Conservation (phyloP, 2,888 invertebrate species). For the Parnassius mnemosyne region DNA sequence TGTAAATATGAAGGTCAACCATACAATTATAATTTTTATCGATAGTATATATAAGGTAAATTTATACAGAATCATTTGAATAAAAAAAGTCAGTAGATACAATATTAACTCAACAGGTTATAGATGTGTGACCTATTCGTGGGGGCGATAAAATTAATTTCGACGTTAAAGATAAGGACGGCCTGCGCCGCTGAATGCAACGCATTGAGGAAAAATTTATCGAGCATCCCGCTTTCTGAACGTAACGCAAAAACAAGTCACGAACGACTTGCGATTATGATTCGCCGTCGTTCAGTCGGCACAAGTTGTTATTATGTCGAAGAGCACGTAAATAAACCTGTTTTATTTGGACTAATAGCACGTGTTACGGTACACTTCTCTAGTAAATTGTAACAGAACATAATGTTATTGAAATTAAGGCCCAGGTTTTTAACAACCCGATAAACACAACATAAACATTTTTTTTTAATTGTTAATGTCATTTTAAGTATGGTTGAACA, state of each 20-base stretch:
- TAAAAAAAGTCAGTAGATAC: background rate
- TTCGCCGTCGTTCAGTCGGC: slow-evolving; percentile 22
- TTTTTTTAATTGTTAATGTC: too few relatives aligned
- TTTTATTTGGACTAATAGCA: background rate
- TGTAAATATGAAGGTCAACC: too few relatives aligned
- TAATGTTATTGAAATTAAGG: too few relatives aligned
- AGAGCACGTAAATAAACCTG: slow-evolving; percentile 10
- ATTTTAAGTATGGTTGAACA: too few relatives aligned
- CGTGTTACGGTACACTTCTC: background rate
- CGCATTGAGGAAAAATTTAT: slow-evolving; percentile 59
- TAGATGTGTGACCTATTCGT: slow-evolving; percentile 9
- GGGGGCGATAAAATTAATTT: slow-evolving; percentile 21
- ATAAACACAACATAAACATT: too few relatives aligned
- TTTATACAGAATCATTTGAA: background rate
- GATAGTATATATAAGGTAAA: too few relatives aligned
- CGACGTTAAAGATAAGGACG: slow-evolving; percentile 39
- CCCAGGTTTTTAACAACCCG: too few relatives aligned
- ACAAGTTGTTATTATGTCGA: slow-evolving; percentile 13
- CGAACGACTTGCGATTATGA: slow-evolving; percentile 30
- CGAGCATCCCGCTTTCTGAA: slow-evolving; percentile 19
- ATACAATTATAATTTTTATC: too few relatives aligned
- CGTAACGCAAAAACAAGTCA: slow-evolving; percentile 39
- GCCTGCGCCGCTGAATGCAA: slow-evolving; percentile 43
- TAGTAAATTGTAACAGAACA: background rate
- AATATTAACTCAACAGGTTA: background rate